phyloP scores from a whole-genome alignment of 1,140 invertebrate genomes.

The Ceratina australensis region DNA sequence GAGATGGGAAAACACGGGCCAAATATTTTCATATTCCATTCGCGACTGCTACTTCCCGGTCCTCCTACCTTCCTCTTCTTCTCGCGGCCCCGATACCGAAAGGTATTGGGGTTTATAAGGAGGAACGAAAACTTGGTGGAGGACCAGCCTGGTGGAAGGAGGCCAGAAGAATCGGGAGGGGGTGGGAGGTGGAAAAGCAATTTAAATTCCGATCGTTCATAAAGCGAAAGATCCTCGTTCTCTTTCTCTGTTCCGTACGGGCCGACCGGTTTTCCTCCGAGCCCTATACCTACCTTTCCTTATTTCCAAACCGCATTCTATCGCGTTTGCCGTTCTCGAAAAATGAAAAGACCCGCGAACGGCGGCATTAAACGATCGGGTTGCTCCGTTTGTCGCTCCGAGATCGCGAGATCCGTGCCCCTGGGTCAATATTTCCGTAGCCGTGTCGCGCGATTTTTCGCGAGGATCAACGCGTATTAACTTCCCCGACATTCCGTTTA shows the following conservation, averaged over 20 bases:
- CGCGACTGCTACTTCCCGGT: conserved; percentile 55
- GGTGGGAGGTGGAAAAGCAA: conserved; percentile 65
- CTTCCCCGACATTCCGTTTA: no score
- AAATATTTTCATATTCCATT: conserved; percentile 67
- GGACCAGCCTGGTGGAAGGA: background rate
- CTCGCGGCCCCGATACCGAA: conserved; percentile 62
- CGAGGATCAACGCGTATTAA: no score
- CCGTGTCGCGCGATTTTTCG: no score
- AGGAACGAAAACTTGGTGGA: conserved; percentile 64
- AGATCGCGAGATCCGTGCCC: background rate
- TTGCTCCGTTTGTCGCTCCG: conserved; percentile 1
- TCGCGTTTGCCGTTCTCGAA: conserved; percentile 49
- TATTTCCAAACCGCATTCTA: conserved; percentile 40
- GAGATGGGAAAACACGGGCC: conserved; percentile 31
- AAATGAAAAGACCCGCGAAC: conserved; percentile 23
- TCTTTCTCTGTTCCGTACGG: conserved; percentile 35
- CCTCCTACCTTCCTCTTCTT: conserved; percentile 13
- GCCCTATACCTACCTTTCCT: background rate
- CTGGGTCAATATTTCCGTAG: background rate
- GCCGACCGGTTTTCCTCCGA: background rate
- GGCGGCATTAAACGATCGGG: conserved; percentile 18
- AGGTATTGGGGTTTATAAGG: conserved; percentile 71
- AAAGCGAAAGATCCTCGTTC: conserved; percentile 64
- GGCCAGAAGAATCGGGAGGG: background rate
- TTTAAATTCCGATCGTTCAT: conserved; percentile 75